phyloP scores from a whole-genome alignment of 1,140 invertebrate species.

The Ceratina calcarata region DNA sequence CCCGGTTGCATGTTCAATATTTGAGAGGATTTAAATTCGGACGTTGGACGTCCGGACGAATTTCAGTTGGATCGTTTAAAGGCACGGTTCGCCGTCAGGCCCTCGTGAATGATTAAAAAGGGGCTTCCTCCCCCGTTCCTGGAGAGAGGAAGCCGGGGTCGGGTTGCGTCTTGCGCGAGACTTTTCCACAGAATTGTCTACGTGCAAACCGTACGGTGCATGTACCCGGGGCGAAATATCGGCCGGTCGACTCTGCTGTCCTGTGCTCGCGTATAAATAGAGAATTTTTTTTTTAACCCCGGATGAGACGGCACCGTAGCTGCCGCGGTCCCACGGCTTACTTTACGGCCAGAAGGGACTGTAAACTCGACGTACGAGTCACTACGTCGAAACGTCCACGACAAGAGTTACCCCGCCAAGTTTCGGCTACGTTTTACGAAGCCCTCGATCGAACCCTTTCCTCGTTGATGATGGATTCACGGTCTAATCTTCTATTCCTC shows the following conservation, averaged over 20 bases:
- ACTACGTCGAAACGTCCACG: not conserved
- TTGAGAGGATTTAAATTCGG: slow-evolving; percentile 79
- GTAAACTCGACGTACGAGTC: slow-evolving; percentile 25
- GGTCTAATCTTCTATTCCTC: not conserved
- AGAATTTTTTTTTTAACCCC: slow-evolving; percentile 51
- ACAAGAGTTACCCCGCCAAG: not conserved
- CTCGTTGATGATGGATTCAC: not conserved
- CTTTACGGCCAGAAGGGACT: slow-evolving; percentile 25
- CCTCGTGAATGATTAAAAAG: slow-evolving; percentile 76
- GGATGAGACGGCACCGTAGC: slow-evolving; percentile 22
- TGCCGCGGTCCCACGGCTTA: not conserved
- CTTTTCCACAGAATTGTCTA: slow-evolving; percentile 71
- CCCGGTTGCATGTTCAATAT: slow-evolving; percentile 75
- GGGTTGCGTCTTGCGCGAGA: slow-evolving; percentile 57
- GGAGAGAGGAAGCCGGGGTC: slow-evolving; percentile 48
- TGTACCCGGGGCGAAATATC: slow-evolving; percentile 61
- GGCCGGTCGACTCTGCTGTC: slow-evolving; percentile 41
- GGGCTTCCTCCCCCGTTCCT: slow-evolving; percentile 57
- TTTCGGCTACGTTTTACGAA: slow-evolving; percentile 20
- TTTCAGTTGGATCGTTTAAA: slow-evolving; percentile 77
- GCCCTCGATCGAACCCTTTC: not conserved
- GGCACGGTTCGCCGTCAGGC: slow-evolving; percentile 70
- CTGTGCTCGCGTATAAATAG: slow-evolving; percentile 67
- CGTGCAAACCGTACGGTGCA: slow-evolving; percentile 62
- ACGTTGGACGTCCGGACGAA: slow-evolving; percentile 76